A percentile compares a stretch with the other conserved stretches of the same genome.
Conservation (phyloP, 2,888 invertebrate species). For the Oxycera nigricornis region DNA sequence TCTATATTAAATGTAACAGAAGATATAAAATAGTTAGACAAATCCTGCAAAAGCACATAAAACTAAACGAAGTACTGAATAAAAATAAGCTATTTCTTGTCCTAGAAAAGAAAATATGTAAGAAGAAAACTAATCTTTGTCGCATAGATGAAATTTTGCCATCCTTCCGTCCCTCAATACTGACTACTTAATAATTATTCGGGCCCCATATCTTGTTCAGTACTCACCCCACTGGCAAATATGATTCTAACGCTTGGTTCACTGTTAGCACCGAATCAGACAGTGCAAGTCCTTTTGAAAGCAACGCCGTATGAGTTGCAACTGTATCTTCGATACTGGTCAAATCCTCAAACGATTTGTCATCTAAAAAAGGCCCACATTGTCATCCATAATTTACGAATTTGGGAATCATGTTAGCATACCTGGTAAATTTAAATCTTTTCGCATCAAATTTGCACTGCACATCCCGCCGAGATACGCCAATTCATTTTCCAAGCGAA, state of each 20-base stretch:
- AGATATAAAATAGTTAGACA: too few species aligned
- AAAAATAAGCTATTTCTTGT: too few species aligned
- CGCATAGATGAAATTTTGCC: too few species aligned
- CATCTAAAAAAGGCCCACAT: slow-evolving; percentile 60
- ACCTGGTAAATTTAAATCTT: slow-evolving; percentile 74
- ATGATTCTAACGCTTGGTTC: slow-evolving; percentile 88
- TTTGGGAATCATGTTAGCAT: slow-evolving; percentile 9
- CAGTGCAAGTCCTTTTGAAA: slow-evolving; percentile 89
- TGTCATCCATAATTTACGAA: background rate
- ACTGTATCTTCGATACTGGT: slow-evolving; percentile 72
- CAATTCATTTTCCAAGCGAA: slow-evolving; percentile 86
- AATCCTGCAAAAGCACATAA: too few species aligned
- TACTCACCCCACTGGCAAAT: slow-evolving; percentile 80
- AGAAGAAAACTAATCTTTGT: too few species aligned
- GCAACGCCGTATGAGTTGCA: slow-evolving; percentile 68
- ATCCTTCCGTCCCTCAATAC: too few species aligned
- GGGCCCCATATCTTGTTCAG: too few species aligned
- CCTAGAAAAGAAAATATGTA: too few species aligned
- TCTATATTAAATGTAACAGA: too few species aligned
- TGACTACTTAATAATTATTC: too few species aligned
- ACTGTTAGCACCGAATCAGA: slow-evolving; percentile 84
- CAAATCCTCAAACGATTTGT: slow-evolving; percentile 75
- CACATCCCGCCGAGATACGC: slow-evolving; percentile 91
- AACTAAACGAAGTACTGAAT: too few species aligned
- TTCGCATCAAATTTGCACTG: slow-evolving; percentile 86